Evolutionary conservation across 2,797 vertebrate genomes (phyloP), one percentile per base, ranked within the genome.

Genomic region (Poecilia picta): DNA sequence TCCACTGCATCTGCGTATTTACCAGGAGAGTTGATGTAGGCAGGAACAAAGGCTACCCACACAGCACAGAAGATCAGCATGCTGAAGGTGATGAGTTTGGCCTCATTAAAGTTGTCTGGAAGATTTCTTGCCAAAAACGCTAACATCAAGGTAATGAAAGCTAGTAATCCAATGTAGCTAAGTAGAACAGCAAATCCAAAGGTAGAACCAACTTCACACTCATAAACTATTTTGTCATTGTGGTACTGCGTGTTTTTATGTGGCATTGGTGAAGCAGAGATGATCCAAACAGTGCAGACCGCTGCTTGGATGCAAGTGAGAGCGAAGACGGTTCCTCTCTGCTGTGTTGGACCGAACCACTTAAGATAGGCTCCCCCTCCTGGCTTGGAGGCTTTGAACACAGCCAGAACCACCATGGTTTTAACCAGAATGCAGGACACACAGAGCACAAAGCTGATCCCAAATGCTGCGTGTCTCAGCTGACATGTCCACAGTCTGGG

Each of bases 51-150:
- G 13, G 92, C 77, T 49, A 93, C 84, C 93, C 93, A 94, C 66
- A 93, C 92, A 1, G 89, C 94, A 75, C 89, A 93, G 88, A 95
- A 95, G 28, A 94, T 91, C n/a, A 95, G 20, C 94, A 95, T 94
- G 79, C 94, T 94, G 76, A 94, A 94, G 12, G 93, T 94, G 49
- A 74, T 74, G 12, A 53, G 8, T 51, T 74, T 74, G 2, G 72
- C 72, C 36, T 74, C 72, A 8, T 74, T 74, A 8, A 74, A 74
- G 49, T 74, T 74, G 49, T 74, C 72, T 0, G 72, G 73, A 20
- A 74, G 73, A 59, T 74, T 74, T 20, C 53, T 12, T 45, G 51
- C 73, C 41, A 74, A 59, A 59, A 74, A 74, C 20, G 73, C 73
- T 12, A 59, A 31, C 36, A 43, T 28, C 0, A 74, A 59, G 25